Evolutionary conservation across 35 echinoderm and acorn worm genomes (phyloP).

Genomic region (Holothuria glaberrima): DNA sequence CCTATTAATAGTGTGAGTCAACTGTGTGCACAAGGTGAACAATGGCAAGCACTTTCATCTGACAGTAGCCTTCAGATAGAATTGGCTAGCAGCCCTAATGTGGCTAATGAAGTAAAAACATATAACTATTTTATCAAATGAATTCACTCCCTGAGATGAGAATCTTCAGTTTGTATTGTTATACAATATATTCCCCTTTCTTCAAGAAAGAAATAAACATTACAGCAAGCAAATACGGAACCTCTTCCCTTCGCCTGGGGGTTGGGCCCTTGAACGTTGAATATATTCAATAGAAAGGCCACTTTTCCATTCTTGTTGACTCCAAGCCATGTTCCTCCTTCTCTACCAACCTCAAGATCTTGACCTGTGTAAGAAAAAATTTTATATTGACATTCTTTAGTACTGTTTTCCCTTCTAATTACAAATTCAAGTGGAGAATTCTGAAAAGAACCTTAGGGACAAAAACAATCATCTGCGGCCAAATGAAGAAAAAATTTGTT

Average conservation of each 20-base stretch:
- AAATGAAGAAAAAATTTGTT: background rate
- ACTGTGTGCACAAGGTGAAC: no score
- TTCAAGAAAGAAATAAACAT: no score
- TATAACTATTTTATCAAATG: no score
- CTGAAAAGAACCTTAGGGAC: background rate
- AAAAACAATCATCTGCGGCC: background rate
- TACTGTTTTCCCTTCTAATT: no score
- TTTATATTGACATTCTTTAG: background rate
- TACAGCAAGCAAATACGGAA: background rate
- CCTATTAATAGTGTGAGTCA: no score
- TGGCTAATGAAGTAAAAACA: no score
- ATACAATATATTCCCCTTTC: no score
- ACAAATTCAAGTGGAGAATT: background rate
- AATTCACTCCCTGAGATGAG: no score
- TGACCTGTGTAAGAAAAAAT: conserved; percentile 55
- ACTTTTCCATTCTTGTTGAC: conserved; percentile 74
- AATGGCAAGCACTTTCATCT: no score
- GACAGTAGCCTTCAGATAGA: no score
- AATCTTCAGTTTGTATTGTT: no score
- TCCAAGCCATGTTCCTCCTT: conserved; percentile 95
- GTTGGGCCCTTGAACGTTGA: conserved; percentile 28
- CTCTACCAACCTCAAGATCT: conserved; percentile 74
- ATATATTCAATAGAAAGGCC: conserved; percentile 78
- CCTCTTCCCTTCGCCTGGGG: conserved; percentile 88
- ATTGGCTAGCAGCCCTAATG: no score